Evolutionary conservation across 2,113 vertebrate genomes (phyloP).

Genomic region (Myrmecobius fasciatus): DNA sequence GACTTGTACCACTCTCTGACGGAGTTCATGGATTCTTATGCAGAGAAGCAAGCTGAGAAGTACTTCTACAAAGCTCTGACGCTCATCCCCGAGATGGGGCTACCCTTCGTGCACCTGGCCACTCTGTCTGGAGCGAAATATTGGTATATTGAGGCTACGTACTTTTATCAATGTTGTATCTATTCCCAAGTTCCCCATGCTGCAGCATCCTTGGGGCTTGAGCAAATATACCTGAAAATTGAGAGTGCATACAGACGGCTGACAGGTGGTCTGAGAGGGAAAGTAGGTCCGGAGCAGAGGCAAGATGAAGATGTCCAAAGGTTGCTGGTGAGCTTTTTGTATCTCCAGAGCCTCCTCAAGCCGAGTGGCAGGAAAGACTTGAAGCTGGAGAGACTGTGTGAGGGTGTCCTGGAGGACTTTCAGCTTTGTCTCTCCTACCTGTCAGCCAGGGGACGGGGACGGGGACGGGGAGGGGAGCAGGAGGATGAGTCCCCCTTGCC

Average conservation of each 20-base stretch:
- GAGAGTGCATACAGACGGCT: constrained; percentile 87
- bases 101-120: constrained; percentile 85
- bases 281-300: constrained; percentile 84
- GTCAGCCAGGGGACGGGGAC: constrained; percentile 67
- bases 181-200: constrained; percentile 86
- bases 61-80: constrained; percentile 87
- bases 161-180: constrained; percentile 89
- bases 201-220: constrained; percentile 87
- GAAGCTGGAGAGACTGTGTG: constrained; percentile 85
- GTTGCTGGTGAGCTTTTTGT: constrained; percentile 88
- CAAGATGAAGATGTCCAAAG: constrained; percentile 85
- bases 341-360: constrained; percentile 88
- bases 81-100: constrained; percentile 85
- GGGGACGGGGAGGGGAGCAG: constrained; percentile 31
- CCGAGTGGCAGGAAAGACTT: constrained; percentile 82
- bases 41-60: constrained; percentile 85
- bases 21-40: constrained; percentile 86
- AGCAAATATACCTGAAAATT: constrained; percentile 83
- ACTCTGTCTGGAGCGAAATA: constrained; percentile 86
- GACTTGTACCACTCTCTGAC: constrained; percentile 87
- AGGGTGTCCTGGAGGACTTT: constrained; percentile 88
- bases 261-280: constrained; percentile 86
- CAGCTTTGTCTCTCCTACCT: constrained; percentile 85
- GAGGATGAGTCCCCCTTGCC: constrained; percentile 79
- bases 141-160: constrained; percentile 87